Percentiles rank a stretch among this genome's conserved stretches.
These are phyloP conservation scores for Rhizoglyphus robini DNA, from an alignment of 1,140 invertebrate species.

Conservation along the genomic window DNA sequence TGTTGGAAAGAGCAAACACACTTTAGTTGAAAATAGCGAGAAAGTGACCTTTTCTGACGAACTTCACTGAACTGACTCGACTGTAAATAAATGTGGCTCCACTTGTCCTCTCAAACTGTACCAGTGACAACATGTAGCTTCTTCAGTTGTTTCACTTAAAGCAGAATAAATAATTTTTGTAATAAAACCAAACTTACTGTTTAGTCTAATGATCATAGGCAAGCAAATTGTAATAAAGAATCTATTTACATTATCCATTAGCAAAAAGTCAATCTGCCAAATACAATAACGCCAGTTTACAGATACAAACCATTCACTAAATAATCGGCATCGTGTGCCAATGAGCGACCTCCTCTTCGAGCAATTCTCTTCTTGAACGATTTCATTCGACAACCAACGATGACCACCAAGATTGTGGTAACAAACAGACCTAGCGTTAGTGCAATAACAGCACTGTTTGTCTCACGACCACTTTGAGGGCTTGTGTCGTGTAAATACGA, in stretches of 20 bases:
- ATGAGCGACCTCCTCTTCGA: constrained; percentile 51
- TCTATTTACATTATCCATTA: too few relatives aligned
- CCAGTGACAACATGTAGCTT: too few relatives aligned
- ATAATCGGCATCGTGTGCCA: constrained; percentile 87
- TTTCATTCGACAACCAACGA: constrained; percentile 64
- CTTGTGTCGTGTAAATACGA: constrained; percentile 23
- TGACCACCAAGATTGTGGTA: constrained; percentile 52
- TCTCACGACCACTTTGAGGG: constrained; percentile 26
- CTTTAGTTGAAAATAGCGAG: constrained; percentile 42
- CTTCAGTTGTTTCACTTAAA: background rate
- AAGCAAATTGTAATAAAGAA: too few relatives aligned
- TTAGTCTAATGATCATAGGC: too few relatives aligned
- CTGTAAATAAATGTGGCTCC: too few relatives aligned
- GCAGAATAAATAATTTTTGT: background rate
- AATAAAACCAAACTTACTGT: too few relatives aligned
- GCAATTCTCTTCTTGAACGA: constrained; percentile 52
- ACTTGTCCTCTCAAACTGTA: too few relatives aligned
- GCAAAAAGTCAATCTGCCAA: too few relatives aligned
- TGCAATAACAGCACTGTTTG: constrained; percentile 61
- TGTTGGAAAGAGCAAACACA: constrained; percentile 73
- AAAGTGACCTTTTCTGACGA: background rate
- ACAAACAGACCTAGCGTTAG: constrained; percentile 57
- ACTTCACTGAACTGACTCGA: background rate
- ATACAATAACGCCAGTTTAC: too few relatives aligned
- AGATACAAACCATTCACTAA: constrained; percentile 74